phyloP scores from a whole-genome alignment of 2,888 invertebrate species.

The Pinctada fucata region DNA sequence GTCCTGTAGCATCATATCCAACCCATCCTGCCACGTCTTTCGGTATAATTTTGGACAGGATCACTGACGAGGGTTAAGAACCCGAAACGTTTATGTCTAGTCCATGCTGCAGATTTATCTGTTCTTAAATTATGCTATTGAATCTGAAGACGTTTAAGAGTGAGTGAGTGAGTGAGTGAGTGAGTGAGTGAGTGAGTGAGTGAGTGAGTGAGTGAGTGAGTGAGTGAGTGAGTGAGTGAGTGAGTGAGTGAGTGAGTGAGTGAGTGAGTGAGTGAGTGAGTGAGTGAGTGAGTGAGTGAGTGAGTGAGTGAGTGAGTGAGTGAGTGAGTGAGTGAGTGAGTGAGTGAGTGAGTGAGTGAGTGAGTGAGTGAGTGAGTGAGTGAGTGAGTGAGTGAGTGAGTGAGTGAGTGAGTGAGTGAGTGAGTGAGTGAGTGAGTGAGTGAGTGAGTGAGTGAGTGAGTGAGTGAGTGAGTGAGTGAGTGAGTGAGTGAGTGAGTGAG shows the following conservation, averaged over 20 bases:
- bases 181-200: constrained; percentile 2
- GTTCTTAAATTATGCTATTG: too few relatives aligned
- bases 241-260: constrained; percentile 2
- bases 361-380: constrained; percentile 2
- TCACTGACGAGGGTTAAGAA: too few relatives aligned
- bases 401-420: constrained; percentile 2
- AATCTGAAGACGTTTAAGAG: too few relatives aligned
- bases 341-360: constrained; percentile 2
- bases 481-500: constrained; percentile 2
- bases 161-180: constrained; percentile 2
- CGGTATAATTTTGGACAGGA: too few relatives aligned
- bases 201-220: constrained; percentile 2
- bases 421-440: constrained; percentile 2
- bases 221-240: constrained; percentile 2
- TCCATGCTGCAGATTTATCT: too few relatives aligned
- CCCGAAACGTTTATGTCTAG: too few relatives aligned
- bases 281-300: constrained; percentile 2
- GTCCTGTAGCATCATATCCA: too few relatives aligned
- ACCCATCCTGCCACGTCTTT: too few relatives aligned
- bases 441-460: constrained; percentile 2
- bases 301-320: constrained; percentile 2
- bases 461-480: constrained; percentile 2
- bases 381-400: constrained; percentile 2
- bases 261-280: constrained; percentile 2
- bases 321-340: constrained; percentile 2